These are phyloP conservation scores for Phylloscopus trochiloides DNA, from an alignment of 2,113 vertebrate genomes.

Conservation along the genomic window DNA sequence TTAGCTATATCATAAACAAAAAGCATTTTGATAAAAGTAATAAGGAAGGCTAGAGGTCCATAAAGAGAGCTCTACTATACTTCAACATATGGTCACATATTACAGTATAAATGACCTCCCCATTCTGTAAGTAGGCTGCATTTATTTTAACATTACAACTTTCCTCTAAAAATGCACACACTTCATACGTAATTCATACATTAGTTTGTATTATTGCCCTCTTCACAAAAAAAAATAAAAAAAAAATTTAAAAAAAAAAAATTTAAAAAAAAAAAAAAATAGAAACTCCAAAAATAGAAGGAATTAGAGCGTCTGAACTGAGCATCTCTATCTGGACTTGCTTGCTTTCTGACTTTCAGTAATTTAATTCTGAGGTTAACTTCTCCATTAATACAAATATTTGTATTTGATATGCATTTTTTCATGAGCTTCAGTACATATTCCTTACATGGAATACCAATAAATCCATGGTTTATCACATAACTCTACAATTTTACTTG, in stretches of 20 bases:
- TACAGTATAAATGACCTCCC: neutral
- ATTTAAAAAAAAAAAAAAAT: too few relatives aligned
- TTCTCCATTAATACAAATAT: neutral
- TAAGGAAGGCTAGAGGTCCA: neutral
- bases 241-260: neutral
- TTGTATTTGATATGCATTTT: neutral
- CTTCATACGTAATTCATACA: neutral
- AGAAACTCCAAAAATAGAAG: neutral
- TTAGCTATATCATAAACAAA: neutral
- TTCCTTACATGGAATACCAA: neutral
- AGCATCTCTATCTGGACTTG: neutral
- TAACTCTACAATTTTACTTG: neutral
- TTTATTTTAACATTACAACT: neutral
- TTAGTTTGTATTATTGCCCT: neutral
- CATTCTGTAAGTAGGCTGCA: neutral
- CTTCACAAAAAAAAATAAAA: fast-evolving
- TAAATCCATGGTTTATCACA: neutral
- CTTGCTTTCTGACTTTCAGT: neutral
- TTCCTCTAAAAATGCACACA: neutral
- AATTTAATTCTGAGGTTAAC: neutral
- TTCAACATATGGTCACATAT: neutral
- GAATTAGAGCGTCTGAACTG: neutral
- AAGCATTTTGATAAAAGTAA: neutral
- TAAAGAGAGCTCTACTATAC: neutral
- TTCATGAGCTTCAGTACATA: neutral